Conservation (phyloP, 2,113 vertebrate species). For the Chaenogobius annularis region DNA sequence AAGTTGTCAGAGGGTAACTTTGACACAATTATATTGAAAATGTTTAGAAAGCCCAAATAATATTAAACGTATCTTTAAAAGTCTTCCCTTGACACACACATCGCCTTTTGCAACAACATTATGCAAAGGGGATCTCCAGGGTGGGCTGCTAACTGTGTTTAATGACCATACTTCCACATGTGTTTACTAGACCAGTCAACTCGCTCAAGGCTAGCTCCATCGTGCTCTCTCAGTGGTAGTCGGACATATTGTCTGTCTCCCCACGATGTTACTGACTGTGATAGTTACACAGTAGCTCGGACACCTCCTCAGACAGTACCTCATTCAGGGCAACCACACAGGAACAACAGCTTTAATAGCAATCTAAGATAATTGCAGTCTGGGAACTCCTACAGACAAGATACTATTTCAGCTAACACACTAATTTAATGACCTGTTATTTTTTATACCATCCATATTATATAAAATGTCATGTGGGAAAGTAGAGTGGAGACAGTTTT, state of each 20-base stretch:
- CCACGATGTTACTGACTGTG: slow-evolving; percentile 2
- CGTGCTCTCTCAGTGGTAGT: slow-evolving; percentile 22
- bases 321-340: slow-evolving; percentile 49
- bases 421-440: not conserved
- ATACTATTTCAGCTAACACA: slow-evolving; percentile 7
- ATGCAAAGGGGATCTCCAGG: slow-evolving; percentile 18
- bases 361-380: slow-evolving; percentile 26
- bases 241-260: slow-evolving; percentile 11
- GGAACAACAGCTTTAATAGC: slow-evolving; percentile 47
- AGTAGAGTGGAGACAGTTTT: not conserved
- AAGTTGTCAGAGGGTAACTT: too few species aligned
- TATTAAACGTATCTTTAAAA: too few species aligned
- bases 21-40: too few species aligned
- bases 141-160: slow-evolving; percentile 65
- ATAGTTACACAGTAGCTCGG: slow-evolving; percentile 17
- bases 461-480: not conserved
- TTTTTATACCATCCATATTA: not conserved
- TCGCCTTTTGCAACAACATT: not conserved
- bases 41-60: too few species aligned
- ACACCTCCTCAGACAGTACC: slow-evolving; percentile 27
- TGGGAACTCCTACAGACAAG: slow-evolving; percentile 43
- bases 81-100: not conserved
- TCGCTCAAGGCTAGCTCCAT: slow-evolving; percentile 33
- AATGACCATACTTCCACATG: slow-evolving; percentile 50
- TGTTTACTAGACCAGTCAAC: slow-evolving; percentile 42